These are phyloP conservation scores for Scaptomyza cyrtandrae DNA, from an alignment of 2,888 invertebrate genomes.

Conservation along the genomic window DNA sequence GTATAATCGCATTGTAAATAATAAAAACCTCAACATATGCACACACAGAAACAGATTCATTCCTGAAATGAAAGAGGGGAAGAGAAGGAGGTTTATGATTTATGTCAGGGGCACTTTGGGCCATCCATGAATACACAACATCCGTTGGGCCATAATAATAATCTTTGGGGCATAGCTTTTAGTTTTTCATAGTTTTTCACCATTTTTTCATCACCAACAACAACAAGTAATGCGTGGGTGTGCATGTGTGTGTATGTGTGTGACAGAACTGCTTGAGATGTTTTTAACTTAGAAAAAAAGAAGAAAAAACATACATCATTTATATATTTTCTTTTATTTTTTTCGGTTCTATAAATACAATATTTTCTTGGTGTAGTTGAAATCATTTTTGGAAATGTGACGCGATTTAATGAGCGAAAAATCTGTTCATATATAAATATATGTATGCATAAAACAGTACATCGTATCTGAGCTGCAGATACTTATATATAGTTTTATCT, in stretches of 20 bases:
- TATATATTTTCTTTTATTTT: conserved; percentile 13
- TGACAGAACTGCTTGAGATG: conserved; percentile 11
- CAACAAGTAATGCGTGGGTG: conserved; percentile 5
- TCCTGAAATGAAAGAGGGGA: not conserved
- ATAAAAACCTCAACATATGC: conserved; percentile 47
- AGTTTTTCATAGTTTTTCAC: conserved; percentile 24
- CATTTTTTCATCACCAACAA: not conserved
- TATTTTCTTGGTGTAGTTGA: conserved; percentile 4
- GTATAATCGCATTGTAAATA: conserved; percentile 60
- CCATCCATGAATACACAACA: conserved; percentile 2
- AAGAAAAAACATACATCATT: conserved; percentile 4
- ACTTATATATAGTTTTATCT: conserved; percentile 43
- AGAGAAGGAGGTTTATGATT: conserved; percentile 30
- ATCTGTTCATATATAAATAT: conserved; percentile 15
- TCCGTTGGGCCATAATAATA: conserved; percentile 13
- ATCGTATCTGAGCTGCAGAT: conserved; percentile 14
- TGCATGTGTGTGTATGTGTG: not conserved
- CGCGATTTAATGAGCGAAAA: conserved; percentile 68
- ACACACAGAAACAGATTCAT: too few species aligned
- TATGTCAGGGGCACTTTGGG: conserved; percentile 66
- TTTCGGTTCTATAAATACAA: conserved; percentile 44
- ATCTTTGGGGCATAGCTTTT: conserved; percentile 29
- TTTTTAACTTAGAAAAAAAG: conserved; percentile 23
- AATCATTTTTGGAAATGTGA: conserved; percentile 55
- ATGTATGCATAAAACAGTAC: not conserved